These are phyloP conservation scores for Crenuchus spilurus DNA, from an alignment of 2,797 vertebrate genomes.

Conservation along the genomic window DNA sequence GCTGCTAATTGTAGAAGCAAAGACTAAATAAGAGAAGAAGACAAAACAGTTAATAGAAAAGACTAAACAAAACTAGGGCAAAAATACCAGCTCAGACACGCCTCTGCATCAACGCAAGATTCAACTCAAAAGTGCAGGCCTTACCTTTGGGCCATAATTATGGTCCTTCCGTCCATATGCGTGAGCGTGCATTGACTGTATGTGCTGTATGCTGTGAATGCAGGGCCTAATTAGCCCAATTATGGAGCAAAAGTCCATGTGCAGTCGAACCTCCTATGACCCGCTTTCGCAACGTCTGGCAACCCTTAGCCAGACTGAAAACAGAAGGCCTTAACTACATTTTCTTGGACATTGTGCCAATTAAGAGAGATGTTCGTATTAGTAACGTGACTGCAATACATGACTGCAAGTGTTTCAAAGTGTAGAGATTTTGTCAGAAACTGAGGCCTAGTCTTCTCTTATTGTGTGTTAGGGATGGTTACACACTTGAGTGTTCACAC, in stretches of 20 bases:
- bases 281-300: conserved; percentile 29
- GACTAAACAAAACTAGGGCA: background rate
- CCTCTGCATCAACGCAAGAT: background rate
- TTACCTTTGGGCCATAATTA: conserved; percentile 19
- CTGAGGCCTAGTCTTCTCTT: background rate
- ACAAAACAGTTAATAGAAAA: background rate
- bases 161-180: conserved; percentile 22
- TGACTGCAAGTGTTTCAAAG: background rate
- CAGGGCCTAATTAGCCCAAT: conserved; percentile 37
- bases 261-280: conserved; percentile 6
- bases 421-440: background rate
- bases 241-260: conserved; percentile 2
- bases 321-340: background rate
- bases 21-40: background rate
- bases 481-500: conserved; percentile 8
- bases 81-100: background rate
- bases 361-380: background rate
- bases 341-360: background rate
- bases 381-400: background rate
- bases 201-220: conserved; percentile 21
- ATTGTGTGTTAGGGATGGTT: conserved; percentile 10
- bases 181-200: background rate
- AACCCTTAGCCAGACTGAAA: conserved; percentile 4
- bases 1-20: background rate
- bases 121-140: background rate